These are phyloP conservation scores for Teinopalpus imperialis DNA, from an alignment of 2,888 invertebrate species.

Conservation along the genomic window DNA sequence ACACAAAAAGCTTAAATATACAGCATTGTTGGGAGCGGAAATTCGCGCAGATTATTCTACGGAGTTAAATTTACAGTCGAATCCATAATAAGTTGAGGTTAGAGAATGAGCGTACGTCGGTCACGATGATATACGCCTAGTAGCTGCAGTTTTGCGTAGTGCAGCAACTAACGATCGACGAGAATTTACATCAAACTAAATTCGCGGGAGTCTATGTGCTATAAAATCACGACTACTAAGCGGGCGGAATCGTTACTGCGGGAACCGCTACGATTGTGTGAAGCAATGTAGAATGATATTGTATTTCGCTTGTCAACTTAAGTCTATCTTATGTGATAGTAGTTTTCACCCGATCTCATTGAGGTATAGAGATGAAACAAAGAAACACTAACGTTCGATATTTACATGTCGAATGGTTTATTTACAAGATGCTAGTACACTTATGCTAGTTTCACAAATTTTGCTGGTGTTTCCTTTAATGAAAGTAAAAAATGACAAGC, in stretches of 20 bases:
- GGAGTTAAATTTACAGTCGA: conserved; percentile 67
- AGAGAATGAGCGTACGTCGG: conserved; percentile 41
- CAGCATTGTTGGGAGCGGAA: conserved; percentile 79
- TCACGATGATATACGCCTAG: conserved; percentile 32
- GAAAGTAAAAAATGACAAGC: no score
- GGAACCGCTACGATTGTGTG: conserved; percentile 76
- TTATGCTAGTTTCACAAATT: no score
- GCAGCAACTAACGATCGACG: conserved; percentile 23
- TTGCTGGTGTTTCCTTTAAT: no score
- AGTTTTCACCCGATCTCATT: conserved; percentile 82
- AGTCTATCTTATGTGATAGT: conserved; percentile 53
- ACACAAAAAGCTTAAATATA: conserved; percentile 81
- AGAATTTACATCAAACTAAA: conserved; percentile 30
- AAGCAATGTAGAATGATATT: conserved; percentile 38
- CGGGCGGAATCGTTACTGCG: conserved; percentile 69
- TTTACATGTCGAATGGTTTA: no score
- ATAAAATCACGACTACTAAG: conserved; percentile 55
- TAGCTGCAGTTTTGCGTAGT: no score
- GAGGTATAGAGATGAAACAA: conserved; percentile 76
- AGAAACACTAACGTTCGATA: conserved; percentile 81
- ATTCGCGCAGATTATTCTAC: conserved; percentile 71
- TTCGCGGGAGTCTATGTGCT: conserved; percentile 46
- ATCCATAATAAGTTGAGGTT: conserved; percentile 48
- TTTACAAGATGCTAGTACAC: no score
- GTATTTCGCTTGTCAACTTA: conserved; percentile 72